Evolutionary conservation across 2,113 vertebrate genomes (phyloP).

Genomic region (Cheilinus undulatus): DNA sequence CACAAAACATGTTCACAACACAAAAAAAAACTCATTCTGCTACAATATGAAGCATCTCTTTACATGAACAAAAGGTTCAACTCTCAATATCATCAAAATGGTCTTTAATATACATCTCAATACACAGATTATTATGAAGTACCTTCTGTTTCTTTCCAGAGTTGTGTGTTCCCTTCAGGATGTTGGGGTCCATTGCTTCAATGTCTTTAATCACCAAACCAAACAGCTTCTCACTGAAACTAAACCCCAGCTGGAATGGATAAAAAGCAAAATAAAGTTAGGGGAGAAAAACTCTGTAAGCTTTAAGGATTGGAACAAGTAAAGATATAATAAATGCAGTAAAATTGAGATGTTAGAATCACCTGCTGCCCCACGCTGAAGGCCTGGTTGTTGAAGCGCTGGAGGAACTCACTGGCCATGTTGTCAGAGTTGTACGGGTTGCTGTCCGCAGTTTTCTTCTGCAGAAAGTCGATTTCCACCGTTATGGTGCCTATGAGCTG

Average conservation of each 20-base stretch:
- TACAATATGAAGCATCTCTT: neutral
- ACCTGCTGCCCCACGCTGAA: conserved; percentile 95
- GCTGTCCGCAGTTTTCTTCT: conserved; percentile 94
- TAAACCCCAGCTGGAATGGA: conserved; percentile 89
- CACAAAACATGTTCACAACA: neutral
- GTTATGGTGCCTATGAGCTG: conserved; percentile 93
- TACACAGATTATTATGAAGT: conserved; percentile 2
- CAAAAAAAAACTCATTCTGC: neutral
- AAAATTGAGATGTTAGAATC: neutral
- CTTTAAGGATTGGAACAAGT: too few species aligned
- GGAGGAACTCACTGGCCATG: conserved; percentile 94
- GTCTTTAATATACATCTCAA: neutral
- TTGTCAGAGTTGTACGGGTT: conserved; percentile 94
- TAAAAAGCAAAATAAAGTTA: neutral
- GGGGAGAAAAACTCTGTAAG: neutral
- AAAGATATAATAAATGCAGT: too few species aligned
- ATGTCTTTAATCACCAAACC: conserved; percentile 91
- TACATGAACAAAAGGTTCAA: too few species aligned
- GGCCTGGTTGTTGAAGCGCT: conserved; percentile 93
- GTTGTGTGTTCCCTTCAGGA: conserved; percentile 87
- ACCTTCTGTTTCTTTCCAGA: conserved; percentile 92
- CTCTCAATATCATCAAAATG: too few species aligned
- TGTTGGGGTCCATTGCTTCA: conserved; percentile 96
- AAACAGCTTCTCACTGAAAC: conserved; percentile 93
- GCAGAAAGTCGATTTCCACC: conserved; percentile 94